A percentile compares a stretch with the other conserved stretches of the same genome.
Conservation (phyloP, 2,888 invertebrate species). For the Physocephala rufipes region DNA sequence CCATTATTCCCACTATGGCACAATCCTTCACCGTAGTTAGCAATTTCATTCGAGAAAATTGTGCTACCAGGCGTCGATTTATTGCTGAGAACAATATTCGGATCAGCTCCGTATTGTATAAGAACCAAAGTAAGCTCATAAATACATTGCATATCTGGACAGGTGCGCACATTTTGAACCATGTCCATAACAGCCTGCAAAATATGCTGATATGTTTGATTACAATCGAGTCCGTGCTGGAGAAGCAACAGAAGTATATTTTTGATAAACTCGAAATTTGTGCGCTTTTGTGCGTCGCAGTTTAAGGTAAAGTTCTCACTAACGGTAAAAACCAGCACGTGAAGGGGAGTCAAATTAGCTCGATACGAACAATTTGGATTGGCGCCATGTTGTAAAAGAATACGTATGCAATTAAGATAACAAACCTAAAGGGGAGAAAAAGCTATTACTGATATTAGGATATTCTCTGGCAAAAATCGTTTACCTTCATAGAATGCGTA, state of each 20-base stretch:
- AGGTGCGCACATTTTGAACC: conserved; percentile 74
- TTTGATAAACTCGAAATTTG: conserved; percentile 76
- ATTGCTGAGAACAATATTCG: conserved; percentile 71
- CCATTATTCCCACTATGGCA: conserved; percentile 48
- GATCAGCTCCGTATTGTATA: conserved; percentile 79
- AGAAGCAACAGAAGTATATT: conserved; percentile 73
- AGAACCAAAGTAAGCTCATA: conserved; percentile 76
- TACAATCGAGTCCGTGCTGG: conserved; percentile 75
- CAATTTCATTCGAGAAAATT: conserved; percentile 65
- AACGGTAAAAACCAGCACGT: conserved; percentile 76
- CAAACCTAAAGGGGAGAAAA: conserved; percentile 71
- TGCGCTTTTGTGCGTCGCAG: conserved; percentile 73
- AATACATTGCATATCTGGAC: conserved; percentile 75
- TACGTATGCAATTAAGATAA: conserved; percentile 76
- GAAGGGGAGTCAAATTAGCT: conserved; percentile 74
- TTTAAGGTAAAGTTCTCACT: conserved; percentile 76
- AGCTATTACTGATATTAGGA: neutral
- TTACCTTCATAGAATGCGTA: conserved; percentile 78
- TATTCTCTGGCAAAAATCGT: neutral
- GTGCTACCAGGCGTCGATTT: conserved; percentile 63
- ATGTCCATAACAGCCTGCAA: conserved; percentile 76
- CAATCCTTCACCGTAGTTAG: conserved; percentile 61
- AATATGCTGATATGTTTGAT: conserved; percentile 75
- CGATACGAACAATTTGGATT: conserved; percentile 78
- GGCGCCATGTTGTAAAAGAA: conserved; percentile 76